Conservation (phyloP, 2,888 invertebrate species). For the Zele albiditarsus region DNA sequence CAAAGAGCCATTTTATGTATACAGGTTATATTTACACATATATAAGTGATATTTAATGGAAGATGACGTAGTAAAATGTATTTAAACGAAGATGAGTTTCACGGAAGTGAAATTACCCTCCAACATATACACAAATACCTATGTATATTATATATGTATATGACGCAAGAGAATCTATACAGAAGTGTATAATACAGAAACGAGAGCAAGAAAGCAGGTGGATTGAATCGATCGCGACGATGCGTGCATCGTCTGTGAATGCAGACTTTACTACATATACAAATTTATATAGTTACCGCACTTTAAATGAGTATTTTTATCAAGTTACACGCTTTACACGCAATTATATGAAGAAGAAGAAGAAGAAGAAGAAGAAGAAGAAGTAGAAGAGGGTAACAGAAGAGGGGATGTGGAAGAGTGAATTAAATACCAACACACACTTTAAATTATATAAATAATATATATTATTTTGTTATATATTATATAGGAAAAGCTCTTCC, state of each 20-base stretch:
- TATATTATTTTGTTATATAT: neutral
- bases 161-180: neutral
- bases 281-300: neutral
- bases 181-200: neutral
- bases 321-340: neutral
- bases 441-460: neutral
- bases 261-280: neutral
- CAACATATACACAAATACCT: neutral
- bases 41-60: neutral
- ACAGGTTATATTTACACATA: neutral
- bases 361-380: too few species aligned
- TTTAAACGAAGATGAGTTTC: neutral
- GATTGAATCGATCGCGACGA: constrained; percentile 34
- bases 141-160: neutral
- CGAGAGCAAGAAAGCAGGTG: constrained; percentile 24
- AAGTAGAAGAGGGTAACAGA: too few species aligned
- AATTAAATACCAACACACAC: neutral
- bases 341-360: too few species aligned
- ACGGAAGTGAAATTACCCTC: neutral
- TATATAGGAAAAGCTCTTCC: constrained; percentile 19
- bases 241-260: constrained; percentile 30
- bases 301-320: constrained; percentile 18
- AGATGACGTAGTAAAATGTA: neutral
- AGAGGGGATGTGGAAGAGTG: too few species aligned
- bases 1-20: neutral